phyloP scores from a whole-genome alignment of 2,888 invertebrate species.

The Mycogona germanica region DNA sequence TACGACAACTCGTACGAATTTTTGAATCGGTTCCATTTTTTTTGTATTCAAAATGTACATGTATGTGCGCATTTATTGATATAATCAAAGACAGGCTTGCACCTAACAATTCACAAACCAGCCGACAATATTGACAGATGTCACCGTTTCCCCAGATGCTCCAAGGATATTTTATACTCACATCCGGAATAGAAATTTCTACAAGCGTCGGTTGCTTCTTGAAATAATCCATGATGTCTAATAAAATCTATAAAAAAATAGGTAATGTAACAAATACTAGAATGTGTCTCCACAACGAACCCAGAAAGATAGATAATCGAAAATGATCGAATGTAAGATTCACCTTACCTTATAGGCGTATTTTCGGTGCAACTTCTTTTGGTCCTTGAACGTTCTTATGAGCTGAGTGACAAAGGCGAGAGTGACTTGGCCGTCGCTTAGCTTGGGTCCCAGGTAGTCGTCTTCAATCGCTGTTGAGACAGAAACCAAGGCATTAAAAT shows the following conservation, averaged over 20 bases:
- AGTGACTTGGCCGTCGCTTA: constrained; percentile 78
- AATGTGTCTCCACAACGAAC: background rate
- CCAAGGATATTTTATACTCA: constrained; percentile 24
- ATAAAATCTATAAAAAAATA: constrained; percentile 56
- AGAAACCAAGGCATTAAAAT: too few relatives aligned
- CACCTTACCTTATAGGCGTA: constrained; percentile 79
- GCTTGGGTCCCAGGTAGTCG: constrained; percentile 79
- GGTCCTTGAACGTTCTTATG: constrained; percentile 76
- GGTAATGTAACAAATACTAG: background rate
- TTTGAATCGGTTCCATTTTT: too few relatives aligned
- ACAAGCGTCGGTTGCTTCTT: constrained; percentile 75
- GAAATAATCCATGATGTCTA: constrained; percentile 76
- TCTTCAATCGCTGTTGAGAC: constrained; percentile 68
- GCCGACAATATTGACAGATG: too few relatives aligned
- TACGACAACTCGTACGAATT: too few relatives aligned
- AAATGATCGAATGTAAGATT: too few relatives aligned
- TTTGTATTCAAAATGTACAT: too few relatives aligned
- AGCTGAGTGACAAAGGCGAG: constrained; percentile 76
- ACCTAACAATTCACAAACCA: too few relatives aligned
- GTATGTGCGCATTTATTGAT: too few relatives aligned
- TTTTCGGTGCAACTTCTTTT: constrained; percentile 89
- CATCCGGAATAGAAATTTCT: constrained; percentile 71
- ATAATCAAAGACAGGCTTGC: too few relatives aligned
- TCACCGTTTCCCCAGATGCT: too few relatives aligned
- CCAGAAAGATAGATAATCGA: too few relatives aligned